These are phyloP conservation scores for Conchocele bisecta DNA, from an alignment of 2,888 invertebrate species.

Conservation along the genomic window DNA sequence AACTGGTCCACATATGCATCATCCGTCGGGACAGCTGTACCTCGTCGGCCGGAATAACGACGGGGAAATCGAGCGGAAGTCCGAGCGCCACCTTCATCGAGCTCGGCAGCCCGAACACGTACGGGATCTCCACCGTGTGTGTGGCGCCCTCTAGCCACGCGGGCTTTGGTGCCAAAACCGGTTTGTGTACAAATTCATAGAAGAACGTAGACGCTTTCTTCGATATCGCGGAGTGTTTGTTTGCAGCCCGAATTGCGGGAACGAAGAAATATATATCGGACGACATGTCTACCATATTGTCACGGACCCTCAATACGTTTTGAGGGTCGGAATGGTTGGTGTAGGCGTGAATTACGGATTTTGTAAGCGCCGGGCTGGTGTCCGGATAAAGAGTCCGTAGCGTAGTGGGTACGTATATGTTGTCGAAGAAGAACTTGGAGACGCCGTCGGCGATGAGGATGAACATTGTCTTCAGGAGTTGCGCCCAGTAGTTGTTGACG, in stretches of 20 bases:
- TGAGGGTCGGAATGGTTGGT: conserved; percentile 72
- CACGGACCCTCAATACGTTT: conserved; percentile 88
- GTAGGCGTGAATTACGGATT: conserved; percentile 38
- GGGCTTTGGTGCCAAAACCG: conserved; percentile 64
- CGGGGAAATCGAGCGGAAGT: conserved; percentile 79
- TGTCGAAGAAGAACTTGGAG: conserved; percentile 20
- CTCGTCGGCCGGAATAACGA: conserved; percentile 91
- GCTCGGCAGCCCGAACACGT: conserved; percentile 70
- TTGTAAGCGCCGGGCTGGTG: neutral
- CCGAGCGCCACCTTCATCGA: conserved; percentile 31
- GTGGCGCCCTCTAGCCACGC: conserved; percentile 74
- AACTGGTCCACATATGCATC: conserved; percentile 97
- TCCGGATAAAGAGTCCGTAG: neutral
- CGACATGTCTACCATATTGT: conserved; percentile 94
- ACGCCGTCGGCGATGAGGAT: conserved; percentile 22
- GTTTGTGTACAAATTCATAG: conserved; percentile 62
- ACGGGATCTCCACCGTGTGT: conserved; percentile 77
- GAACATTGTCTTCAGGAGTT: neutral
- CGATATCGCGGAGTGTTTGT: conserved; percentile 81
- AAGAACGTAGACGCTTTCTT: conserved; percentile 58
- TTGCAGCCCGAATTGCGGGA: conserved; percentile 93
- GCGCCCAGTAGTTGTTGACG: neutral
- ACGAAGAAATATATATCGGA: conserved; percentile 98
- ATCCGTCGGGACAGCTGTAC: conserved; percentile 91
- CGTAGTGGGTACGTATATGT: conserved; percentile 6